Percentiles rank a stretch among this genome's conserved stretches.
phyloP scores from a whole-genome alignment of 2,797 vertebrate genomes.

The Prunella strophiata region DNA sequence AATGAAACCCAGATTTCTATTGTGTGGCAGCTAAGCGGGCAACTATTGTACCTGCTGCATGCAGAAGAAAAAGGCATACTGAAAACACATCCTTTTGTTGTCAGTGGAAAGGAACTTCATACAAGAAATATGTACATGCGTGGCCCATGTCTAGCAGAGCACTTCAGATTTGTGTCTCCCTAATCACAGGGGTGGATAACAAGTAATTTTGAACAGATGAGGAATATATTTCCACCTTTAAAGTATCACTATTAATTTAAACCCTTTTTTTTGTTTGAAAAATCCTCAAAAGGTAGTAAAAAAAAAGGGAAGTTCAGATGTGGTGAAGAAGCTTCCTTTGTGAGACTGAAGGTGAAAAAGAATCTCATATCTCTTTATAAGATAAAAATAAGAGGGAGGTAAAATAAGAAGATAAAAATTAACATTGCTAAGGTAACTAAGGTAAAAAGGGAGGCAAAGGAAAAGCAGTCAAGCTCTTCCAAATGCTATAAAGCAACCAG shows the following conservation, averaged over 20 bases:
- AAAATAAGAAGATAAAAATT: not conserved
- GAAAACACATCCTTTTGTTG: not conserved
- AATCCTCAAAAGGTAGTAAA: not conserved
- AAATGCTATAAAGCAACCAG: not conserved
- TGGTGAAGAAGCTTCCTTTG: not conserved
- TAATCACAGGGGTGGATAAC: not conserved
- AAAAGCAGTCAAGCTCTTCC: not conserved
- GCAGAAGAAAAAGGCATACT: not conserved
- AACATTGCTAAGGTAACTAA: not conserved
- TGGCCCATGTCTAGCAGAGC: not conserved
- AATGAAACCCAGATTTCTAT: not conserved
- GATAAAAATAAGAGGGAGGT: not conserved
- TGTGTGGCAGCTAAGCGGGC: not conserved
- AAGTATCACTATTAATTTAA: not conserved
- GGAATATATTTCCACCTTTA: not conserved
- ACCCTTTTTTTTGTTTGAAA: not conserved
- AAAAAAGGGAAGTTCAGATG: not conserved
- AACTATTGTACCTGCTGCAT: not conserved
- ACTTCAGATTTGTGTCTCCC: not conserved
- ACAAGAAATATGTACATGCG: fast-evolving
- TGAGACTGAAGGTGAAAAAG: not conserved
- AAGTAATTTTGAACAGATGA: not conserved
- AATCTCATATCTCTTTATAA: not conserved
- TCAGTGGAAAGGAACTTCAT: not conserved
- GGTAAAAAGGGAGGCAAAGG: not conserved